Evolutionary conservation across 2,888 invertebrate genomes (phyloP).

Genomic region (Callinectes sapidus): DNA sequence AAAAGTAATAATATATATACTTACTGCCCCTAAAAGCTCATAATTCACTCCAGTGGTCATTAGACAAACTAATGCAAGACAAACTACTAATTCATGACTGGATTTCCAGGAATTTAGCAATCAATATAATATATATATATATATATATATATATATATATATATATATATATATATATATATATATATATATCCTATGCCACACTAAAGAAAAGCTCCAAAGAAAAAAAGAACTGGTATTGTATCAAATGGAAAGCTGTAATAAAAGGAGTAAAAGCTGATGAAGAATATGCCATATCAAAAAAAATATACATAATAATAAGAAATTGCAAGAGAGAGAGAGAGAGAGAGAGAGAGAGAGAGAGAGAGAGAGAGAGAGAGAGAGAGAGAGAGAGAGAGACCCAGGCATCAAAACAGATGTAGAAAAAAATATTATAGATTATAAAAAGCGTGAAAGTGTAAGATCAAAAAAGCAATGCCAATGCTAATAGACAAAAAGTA

Average conservation of each 20-base stretch:
- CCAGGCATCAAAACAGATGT: background rate
- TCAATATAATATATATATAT: slow-evolving; percentile 51
- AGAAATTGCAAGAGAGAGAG: background rate
- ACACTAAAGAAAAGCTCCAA: background rate
- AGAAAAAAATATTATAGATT: background rate
- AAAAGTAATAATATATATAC: slow-evolving; percentile 20
- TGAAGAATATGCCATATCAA: background rate
- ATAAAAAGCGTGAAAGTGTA: background rate
- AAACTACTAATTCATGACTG: background rate
- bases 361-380: slow-evolving; percentile 35
- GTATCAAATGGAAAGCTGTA: background rate
- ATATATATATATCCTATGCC: background rate
- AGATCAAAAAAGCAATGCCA: background rate
- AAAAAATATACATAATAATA: background rate
- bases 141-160: slow-evolving; percentile 40
- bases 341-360: slow-evolving; percentile 32
- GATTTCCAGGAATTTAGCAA: background rate
- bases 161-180: too few species aligned
- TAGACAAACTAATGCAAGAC: background rate
- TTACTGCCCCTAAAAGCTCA: slow-evolving; percentile 36
- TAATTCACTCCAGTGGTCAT: background rate
- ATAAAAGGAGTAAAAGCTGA: background rate
- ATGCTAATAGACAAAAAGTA: background rate
- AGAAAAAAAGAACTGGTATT: background rate
- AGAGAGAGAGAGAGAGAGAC: background rate